Evolutionary conservation across 2,797 vertebrate species (phyloP).

Genomic region (Microcaecilia unicolor): DNA sequence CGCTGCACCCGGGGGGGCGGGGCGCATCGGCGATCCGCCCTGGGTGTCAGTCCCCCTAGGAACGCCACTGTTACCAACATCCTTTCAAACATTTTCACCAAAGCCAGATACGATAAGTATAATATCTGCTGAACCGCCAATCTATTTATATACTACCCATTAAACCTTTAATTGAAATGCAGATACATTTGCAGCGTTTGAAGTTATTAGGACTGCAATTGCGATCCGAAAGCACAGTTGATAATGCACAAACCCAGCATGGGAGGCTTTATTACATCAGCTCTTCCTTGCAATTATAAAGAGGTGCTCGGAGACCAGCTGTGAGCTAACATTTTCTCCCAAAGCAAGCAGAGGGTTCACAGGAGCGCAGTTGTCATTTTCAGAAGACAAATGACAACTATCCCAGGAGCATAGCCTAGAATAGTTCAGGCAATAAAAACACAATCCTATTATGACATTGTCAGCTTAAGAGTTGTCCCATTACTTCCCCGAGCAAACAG

Average conservation of each 20-base stretch:
- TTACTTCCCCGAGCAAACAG: slow-evolving; percentile 23
- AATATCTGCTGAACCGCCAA: too few relatives aligned
- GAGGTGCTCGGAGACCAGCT: slow-evolving; percentile 5
- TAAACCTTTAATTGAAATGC: slow-evolving; percentile 8
- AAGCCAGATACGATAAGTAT: too few relatives aligned
- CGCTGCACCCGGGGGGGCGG: too few relatives aligned
- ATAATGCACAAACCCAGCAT: not conserved
- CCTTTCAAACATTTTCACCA: too few relatives aligned
- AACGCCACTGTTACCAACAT: too few relatives aligned
- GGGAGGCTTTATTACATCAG: slow-evolving; percentile 14
- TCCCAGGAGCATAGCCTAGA: slow-evolving; percentile 4
- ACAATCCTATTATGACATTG: slow-evolving; percentile 8
- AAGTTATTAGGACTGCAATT: not conserved
- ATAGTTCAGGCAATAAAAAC: slow-evolving; percentile 7
- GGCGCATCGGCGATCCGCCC: too few relatives aligned
- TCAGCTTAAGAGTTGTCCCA: slow-evolving; percentile 1
- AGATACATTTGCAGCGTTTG: slow-evolving; percentile 2
- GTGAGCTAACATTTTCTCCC: slow-evolving; percentile 6
- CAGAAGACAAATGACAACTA: slow-evolving; percentile 9
- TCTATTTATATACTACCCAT: too few relatives aligned
- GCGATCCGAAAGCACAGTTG: not conserved
- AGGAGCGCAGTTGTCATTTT: slow-evolving; percentile 15
- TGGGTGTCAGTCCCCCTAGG: too few relatives aligned
- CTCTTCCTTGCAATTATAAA: slow-evolving; percentile 27
- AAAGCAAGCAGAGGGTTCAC: slow-evolving; percentile 2